Evolutionary conservation across 2,797 vertebrate genomes (phyloP), one percentile per base, ranked within the genome.

Genomic region (Atherinosoma microstoma): DNA sequence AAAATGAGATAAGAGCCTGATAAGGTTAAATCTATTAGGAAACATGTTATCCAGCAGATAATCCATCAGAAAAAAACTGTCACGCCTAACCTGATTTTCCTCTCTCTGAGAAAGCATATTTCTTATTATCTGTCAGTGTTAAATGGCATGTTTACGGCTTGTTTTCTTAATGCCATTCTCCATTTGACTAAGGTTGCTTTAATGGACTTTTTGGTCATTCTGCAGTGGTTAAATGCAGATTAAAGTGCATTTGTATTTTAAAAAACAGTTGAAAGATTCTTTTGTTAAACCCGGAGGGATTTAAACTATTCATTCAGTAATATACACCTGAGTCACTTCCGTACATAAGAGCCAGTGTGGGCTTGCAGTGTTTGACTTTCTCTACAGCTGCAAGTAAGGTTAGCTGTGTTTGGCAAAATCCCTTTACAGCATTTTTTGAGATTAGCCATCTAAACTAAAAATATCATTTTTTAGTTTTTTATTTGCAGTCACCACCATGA

Each of bases 1-100:
- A 40, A 64, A 59, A 32, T 22, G 3, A 42, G 59, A 56, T 36
- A 68, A 59, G 35, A 49, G 42, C 36, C 8, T 67, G 59, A 73
- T 54, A 53, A 58, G n/a, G n/a, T 35, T 54, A 27, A 60, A 3
- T 62, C 0, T 4, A 30, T 2, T 22, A 45, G 29, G 11, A 62
- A 73, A 54, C 22, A 59, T 30, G 42, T 3, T 7, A n/a, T 4
- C 30, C 30, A 54, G 47, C 67, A 32, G 62, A 47, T 18, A 29
- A 67, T 62, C 64, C 18, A 24, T 67, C 30, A 62, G 6, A 58
- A 15, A 34, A 32, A 34, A 7, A n/a, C 16, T 2, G 51, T 0
- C 58, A 1, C 16, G 6, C 40, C 58, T 22, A 73, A 0, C 58
- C 34, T 60, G 22, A 22, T 34, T 54, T 24, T 42, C 16, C 30